Base-by-base conservation (phyloP, 2,113 vertebrate genomes). In the Myotis davidii region DNA sequence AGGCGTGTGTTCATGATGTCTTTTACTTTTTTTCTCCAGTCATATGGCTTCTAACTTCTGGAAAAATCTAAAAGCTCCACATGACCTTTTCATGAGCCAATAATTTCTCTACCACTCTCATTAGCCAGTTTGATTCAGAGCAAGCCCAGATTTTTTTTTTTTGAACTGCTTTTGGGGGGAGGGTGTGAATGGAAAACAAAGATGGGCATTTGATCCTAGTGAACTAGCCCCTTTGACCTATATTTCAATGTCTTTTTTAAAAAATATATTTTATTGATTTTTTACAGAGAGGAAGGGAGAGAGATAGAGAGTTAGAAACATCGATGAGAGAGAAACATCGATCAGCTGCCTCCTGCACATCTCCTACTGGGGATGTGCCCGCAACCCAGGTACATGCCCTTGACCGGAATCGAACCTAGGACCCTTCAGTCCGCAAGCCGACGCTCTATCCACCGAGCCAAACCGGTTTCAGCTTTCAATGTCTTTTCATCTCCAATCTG, bases 1-100 rank as follows among this genome's bases (percentile, higher is more conserved):
- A 78, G 52, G 13, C 48, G 78, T n/a, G 93, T 89, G 5, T 54
- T 95, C 10, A 74, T 50, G 34, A 25, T 9, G 8, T 77, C 37
- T 54, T 92, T 42, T 93, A 56, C 32, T 65, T 72, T 93, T 59
- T 37, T 64, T 50, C 9, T 84, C 90, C 25, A n/a, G 86, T 94
- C 61, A 54, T 54, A 9, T 76, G 64, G 16, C 73, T 70, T 79
- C 21, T 39, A 13, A 7, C 29, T 79, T 83, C 77, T 67, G 9
- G 11, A 64, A 95, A 82, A 91, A 9, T 34, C 18, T 39, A 61
- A 83, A 61, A 13, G 16, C 69, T 83, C 64, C 39, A 73, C n/a
- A 23, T 61, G 25, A 42, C 34, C 65, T 96, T 85, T 70, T 3
- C 10, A 29, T 56, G 37, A 85, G 14, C 50, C 37, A 25, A 48